Evolutionary conservation across 2,888 invertebrate genomes (phyloP).

Genomic region (Creontiades dilutus): DNA sequence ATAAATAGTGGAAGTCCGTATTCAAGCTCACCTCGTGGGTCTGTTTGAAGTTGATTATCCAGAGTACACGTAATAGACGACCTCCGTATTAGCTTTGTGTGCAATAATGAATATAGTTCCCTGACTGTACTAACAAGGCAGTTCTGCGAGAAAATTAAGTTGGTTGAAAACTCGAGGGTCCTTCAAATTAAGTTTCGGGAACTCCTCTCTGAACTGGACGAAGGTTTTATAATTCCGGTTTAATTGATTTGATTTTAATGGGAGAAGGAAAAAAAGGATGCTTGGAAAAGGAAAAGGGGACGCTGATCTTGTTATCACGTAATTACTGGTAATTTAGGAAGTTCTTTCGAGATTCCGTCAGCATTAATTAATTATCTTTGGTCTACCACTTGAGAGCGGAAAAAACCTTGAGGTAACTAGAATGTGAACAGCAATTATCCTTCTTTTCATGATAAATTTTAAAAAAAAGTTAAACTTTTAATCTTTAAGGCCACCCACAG

Average conservation of each 20-base stretch:
- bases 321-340: slow-evolving; percentile 39
- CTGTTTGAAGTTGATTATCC: too few species aligned
- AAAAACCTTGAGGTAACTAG: not conserved
- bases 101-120: too few species aligned
- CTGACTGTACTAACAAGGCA: too few species aligned
- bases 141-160: too few species aligned
- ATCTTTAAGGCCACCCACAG: not conserved
- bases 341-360: slow-evolving; percentile 18
- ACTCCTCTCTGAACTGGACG: not conserved
- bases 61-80: too few species aligned
- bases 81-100: too few species aligned
- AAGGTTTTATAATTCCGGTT: not conserved
- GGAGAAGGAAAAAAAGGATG: not conserved
- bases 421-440: slow-evolving; percentile 26
- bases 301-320: slow-evolving; percentile 7
- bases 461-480: not conserved
- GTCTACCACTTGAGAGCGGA: not conserved
- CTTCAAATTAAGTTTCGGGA: not conserved
- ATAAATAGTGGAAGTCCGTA: too few species aligned
- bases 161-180: too few species aligned
- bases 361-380: slow-evolving; percentile 36
- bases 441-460: not conserved
- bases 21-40: too few species aligned
- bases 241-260: slow-evolving; percentile 18
- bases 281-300: slow-evolving; percentile 7